Base-by-base conservation (phyloP, 2,113 vertebrate species). In the Ochotona princeps region DNA sequence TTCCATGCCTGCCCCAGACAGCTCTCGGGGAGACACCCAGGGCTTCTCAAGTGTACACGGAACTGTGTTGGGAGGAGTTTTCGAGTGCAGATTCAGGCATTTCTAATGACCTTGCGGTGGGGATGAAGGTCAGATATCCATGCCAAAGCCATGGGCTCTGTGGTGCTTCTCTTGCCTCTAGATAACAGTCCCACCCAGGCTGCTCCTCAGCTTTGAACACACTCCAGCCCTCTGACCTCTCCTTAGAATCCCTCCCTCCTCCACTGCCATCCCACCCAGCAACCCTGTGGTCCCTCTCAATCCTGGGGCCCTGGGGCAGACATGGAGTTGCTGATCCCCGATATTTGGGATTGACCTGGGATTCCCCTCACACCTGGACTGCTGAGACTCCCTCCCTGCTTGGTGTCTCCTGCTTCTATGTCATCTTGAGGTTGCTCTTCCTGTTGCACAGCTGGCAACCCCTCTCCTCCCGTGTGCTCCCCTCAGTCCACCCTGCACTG, bases 371-470 rank as follows among this genome's bases (percentile, higher is more conserved):
- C 7, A 25, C 49, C 32, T 9, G 17, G 20, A 30, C 20, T 7
- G 11, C 28, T 38, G 8, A 67, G 67, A 51, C 17, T 15, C 30
- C n/a, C n/a, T n/a, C n/a, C n/a, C 26, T 18, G 28, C 20, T 47
- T 8, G 23, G 12, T 1, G 17, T 15, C 54, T 65, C 25, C 4
- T 1, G 1, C 5, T 17, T 12, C 20, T 18, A 28, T 21, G 4
- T n/a, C 7, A 26, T 4, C 70, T 44, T 69, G 2, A 4, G 14
- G 44, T 44, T 66, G 54, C 47, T 65, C 35, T 28, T 79, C 51
- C 72, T 63, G 38, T 17, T 21, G 54, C 54, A 57, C 18, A 32
- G 13, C 79, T 51, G 30, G 25, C 66, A 7, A 10, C 17, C 18
- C 38, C 38, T 35, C 28, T 69, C n/a, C 44, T 65, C 47, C 12